Conservation (phyloP, 2,113 vertebrate genomes). For the Sebastes fasciatus region DNA sequence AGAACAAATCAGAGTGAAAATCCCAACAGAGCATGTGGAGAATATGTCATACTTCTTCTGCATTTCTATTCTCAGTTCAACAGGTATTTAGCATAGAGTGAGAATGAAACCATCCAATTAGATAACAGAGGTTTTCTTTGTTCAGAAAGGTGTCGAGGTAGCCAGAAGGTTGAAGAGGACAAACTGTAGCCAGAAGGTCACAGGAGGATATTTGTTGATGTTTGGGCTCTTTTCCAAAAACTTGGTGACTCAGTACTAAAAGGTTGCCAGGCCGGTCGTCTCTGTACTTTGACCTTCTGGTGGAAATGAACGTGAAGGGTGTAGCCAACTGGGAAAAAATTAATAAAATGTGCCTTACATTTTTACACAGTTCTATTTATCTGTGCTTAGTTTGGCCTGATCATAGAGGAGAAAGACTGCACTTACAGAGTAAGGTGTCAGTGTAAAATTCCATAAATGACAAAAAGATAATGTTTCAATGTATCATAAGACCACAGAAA, state of each 20-base stretch:
- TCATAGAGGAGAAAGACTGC: neutral
- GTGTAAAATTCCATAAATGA: neutral
- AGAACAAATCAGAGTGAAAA: slow-evolving; percentile 45
- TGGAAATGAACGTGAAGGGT: neutral
- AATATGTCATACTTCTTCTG: neutral
- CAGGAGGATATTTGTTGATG: slow-evolving; percentile 4
- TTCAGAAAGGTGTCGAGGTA: neutral
- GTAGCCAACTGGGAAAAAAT: neutral
- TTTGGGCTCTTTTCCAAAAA: neutral
- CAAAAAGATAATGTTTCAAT: neutral
- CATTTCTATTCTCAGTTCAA: neutral
- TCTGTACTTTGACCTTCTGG: slow-evolving; percentile 11
- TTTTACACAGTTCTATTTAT: neutral
- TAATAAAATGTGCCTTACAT: neutral
- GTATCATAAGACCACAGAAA: neutral
- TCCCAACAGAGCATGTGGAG: slow-evolving; percentile 20
- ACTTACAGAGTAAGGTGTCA: no score
- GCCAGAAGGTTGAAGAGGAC: neutral
- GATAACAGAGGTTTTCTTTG: neutral
- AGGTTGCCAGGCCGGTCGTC: neutral
- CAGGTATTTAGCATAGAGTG: neutral
- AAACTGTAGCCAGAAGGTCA: neutral
- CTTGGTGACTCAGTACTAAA: neutral
- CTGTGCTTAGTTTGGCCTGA: neutral
- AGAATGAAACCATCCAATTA: neutral